Conservation (phyloP, 2,113 vertebrate genomes). For the Mus spicilegus region DNA sequence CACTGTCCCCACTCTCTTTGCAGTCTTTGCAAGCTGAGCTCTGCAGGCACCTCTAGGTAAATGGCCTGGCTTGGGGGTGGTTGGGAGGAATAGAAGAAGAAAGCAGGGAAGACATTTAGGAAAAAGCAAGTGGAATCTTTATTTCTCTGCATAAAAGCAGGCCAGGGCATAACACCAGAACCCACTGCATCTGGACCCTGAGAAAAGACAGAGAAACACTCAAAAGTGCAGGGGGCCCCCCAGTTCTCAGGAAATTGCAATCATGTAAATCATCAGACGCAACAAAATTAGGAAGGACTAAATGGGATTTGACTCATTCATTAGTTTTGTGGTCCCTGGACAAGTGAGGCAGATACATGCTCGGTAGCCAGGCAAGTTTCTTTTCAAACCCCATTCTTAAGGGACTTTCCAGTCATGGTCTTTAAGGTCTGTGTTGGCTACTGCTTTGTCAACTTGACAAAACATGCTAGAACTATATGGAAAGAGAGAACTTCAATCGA, state of each 20-base stretch:
- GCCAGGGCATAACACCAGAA: background rate
- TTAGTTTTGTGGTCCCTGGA: background rate
- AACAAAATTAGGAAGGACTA: background rate
- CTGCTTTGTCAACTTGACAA: background rate
- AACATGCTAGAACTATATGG: background rate
- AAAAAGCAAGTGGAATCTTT: background rate
- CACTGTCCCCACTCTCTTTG: background rate
- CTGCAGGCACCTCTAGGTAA: background rate
- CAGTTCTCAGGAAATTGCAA: background rate
- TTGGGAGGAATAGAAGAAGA: background rate
- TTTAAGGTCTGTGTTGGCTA: background rate
- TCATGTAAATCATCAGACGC: background rate
- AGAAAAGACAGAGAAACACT: background rate
- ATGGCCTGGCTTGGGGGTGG: background rate
- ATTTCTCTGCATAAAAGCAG: background rate
- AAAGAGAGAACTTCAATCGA: background rate
- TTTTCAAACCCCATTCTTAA: background rate
- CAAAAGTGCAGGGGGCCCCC: rapidly evolving
- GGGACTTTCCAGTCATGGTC: background rate
- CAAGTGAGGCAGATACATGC: rapidly evolving
- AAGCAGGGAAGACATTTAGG: background rate
- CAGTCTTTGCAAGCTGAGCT: background rate
- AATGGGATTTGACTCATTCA: background rate
- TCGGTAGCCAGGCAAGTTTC: background rate
- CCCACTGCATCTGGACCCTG: background rate